Evolutionary conservation across 2,797 vertebrate species (phyloP).

Genomic region (Sebastes paucispinis): DNA sequence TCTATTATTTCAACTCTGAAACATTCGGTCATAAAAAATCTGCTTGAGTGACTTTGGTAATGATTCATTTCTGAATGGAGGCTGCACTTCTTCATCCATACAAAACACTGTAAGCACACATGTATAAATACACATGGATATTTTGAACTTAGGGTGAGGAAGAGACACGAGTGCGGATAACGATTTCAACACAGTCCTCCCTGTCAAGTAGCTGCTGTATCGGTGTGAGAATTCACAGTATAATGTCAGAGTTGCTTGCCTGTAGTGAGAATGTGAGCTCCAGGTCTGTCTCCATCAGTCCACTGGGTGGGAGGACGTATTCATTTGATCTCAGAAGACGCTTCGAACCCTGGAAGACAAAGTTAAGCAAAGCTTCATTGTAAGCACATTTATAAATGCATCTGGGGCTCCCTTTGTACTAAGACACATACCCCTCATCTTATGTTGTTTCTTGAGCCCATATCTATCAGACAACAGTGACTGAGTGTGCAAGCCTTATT

Average conservation of each 20-base stretch:
- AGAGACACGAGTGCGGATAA: neutral
- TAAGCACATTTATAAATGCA: neutral
- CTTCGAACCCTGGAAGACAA: conserved; percentile 85
- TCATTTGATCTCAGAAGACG: conserved; percentile 91
- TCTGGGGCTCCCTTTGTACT: neutral
- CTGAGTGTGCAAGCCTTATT: conserved; percentile 7
- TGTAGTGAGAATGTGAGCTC: conserved; percentile 93
- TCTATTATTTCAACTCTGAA: neutral
- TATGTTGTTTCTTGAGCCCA: neutral
- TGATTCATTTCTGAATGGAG: neutral
- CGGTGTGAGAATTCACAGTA: conserved; percentile 55
- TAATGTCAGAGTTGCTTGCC: conserved; percentile 73
- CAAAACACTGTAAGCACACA: neutral
- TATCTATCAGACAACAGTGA: conserved; percentile 20
- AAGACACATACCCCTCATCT: neutral
- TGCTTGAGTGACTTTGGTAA: neutral
- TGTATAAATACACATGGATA: neutral
- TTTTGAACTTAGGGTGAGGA: neutral
- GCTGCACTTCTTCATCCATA: neutral
- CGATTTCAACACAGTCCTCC: conserved; percentile 9
- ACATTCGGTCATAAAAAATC: neutral
- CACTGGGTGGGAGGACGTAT: conserved; percentile 87
- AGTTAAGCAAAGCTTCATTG: neutral
- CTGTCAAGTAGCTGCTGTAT: conserved; percentile 22
- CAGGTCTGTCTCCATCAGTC: conserved; percentile 92